These are phyloP conservation scores for Heliothis subflexa DNA, from an alignment of 1,140 invertebrate genomes.

Conservation along the genomic window DNA sequence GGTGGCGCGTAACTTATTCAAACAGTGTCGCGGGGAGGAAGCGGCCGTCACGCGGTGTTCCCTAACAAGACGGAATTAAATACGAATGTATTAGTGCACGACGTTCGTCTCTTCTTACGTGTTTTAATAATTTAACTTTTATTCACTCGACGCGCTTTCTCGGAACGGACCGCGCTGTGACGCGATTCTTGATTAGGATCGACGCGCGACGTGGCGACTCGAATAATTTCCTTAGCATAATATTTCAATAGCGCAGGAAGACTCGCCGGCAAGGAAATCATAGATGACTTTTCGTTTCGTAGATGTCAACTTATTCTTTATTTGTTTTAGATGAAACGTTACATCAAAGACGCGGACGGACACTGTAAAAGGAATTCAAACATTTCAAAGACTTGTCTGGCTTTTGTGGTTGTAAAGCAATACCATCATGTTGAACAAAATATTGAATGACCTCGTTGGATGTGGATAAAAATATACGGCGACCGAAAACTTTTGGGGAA, in stretches of 20 bases:
- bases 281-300: conserved; percentile 52
- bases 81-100: conserved; percentile 71
- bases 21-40: conserved; percentile 74
- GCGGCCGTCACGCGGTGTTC: conserved; percentile 70
- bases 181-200: conserved; percentile 74
- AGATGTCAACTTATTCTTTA: conserved; percentile 61
- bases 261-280: conserved; percentile 55
- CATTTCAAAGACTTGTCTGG: conserved; percentile 63
- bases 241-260: conserved; percentile 67
- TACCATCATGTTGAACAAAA: conserved; percentile 57
- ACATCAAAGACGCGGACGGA: conserved; percentile 69
- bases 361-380: conserved; percentile 70
- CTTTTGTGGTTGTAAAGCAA: conserved; percentile 63
- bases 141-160: conserved; percentile 74
- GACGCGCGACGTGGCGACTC: conserved; percentile 63
- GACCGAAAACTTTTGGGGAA: conserved; percentile 71
- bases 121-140: conserved; percentile 78
- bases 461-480: conserved; percentile 70
- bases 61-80: conserved; percentile 81
- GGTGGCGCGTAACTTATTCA: conserved; percentile 66
- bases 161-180: conserved; percentile 69
- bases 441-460: conserved; percentile 74
- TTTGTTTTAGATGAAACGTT: conserved; percentile 59
- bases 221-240: conserved; percentile 61
- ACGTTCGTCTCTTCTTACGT: conserved; percentile 69